Percentiles rank a stretch among this genome's conserved stretches.
phyloP scores from a whole-genome alignment of 2,888 invertebrate genomes.

The Diarsia mendica region DNA sequence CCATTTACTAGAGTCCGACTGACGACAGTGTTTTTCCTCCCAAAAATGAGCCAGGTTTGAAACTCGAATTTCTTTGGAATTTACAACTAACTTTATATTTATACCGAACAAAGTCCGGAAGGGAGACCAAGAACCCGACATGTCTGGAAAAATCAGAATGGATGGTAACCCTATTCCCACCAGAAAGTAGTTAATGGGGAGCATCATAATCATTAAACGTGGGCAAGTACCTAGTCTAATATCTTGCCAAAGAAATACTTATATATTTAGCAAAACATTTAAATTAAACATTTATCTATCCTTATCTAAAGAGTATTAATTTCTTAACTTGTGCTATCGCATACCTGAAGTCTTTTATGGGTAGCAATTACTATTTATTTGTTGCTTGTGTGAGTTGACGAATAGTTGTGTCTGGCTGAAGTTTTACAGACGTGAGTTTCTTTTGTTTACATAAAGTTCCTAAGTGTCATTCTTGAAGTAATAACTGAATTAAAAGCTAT shows the following conservation, averaged over 20 bases:
- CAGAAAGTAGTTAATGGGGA: not conserved
- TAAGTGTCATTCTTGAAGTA: not conserved
- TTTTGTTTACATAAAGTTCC: no score
- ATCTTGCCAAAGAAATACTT: not conserved
- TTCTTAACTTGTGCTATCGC: constrained; percentile 52
- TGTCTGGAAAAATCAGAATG: not conserved
- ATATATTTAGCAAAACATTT: constrained; percentile 4
- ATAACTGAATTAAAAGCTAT: not conserved
- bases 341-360: constrained; percentile 40
- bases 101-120: not conserved
- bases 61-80: not conserved
- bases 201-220: not conserved
- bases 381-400: constrained; percentile 36
- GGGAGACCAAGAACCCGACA: not conserved
- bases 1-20: not conserved
- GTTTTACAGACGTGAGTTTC: constrained; percentile 31
- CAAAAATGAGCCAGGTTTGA: not conserved
- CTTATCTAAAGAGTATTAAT: constrained; percentile 65
- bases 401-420: not conserved
- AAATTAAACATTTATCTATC: constrained; percentile 65
- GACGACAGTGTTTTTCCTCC: not conserved
- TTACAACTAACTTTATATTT: not conserved
- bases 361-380: constrained; percentile 39
- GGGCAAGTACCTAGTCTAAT: not conserved
- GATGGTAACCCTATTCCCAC: not conserved